These are phyloP conservation scores for Venturia canescens DNA, from an alignment of 1,140 invertebrate species.

Conservation along the genomic window DNA sequence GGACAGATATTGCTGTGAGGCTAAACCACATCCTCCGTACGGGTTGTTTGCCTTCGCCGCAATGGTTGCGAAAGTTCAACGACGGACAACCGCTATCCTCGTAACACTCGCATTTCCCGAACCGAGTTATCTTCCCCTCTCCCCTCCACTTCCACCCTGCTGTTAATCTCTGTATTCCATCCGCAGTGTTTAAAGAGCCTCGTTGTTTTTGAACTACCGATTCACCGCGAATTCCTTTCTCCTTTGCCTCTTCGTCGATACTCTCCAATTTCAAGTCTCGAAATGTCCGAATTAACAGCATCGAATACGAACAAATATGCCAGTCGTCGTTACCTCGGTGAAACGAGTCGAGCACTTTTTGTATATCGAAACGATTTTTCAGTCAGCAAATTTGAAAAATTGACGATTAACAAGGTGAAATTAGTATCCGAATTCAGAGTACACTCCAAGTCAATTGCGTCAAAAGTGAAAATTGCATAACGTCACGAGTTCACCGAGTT, in stretches of 20 bases:
- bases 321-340: no score
- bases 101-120: slow-evolving; percentile 2
- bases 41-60: not conserved
- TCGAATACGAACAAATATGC: no score
- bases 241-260: no score
- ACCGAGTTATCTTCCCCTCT: slow-evolving; percentile 21
- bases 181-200: not conserved
- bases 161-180: not conserved
- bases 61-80: slow-evolving; percentile 28
- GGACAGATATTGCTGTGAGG: slow-evolving; percentile 36
- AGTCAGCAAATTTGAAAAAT: no score
- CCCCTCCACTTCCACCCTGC: not conserved
- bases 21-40: slow-evolving; percentile 34
- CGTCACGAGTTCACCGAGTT: not conserved
- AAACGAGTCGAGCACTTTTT: no score
- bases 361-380: no score
- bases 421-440: not conserved
- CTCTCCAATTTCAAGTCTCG: no score
- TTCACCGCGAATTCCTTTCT: no score
- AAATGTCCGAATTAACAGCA: no score
- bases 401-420: no score
- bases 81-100: slow-evolving; percentile 25
- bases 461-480: not conserved
- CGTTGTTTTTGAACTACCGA: not conserved
- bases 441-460: not conserved